Conservation (phyloP, 1,140 invertebrate species). For the Oscheius sp. region DNA sequence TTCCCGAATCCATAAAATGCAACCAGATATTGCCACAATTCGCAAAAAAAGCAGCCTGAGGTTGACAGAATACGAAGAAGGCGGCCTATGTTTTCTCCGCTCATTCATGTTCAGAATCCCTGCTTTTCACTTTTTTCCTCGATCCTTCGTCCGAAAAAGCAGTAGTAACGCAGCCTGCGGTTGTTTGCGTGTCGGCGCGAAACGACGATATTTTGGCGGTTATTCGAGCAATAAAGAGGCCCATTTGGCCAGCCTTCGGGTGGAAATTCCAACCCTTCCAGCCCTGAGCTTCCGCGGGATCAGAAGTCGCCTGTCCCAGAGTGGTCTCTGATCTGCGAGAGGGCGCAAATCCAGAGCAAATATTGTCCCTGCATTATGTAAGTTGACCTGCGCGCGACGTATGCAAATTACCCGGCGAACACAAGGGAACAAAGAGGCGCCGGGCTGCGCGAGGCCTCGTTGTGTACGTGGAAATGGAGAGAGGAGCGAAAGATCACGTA, state of each 20-base stretch:
- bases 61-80: too few species aligned
- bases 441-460: too few species aligned
- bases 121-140: too few species aligned
- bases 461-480: too few species aligned
- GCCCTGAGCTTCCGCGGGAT: too few species aligned
- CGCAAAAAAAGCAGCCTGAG: too few species aligned
- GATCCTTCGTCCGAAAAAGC: background rate
- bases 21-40: too few species aligned
- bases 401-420: slow-evolving; percentile 1
- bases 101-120: too few species aligned
- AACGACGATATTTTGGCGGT: background rate
- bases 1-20: too few species aligned
- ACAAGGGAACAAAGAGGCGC: background rate
- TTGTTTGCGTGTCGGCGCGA: background rate
- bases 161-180: background rate
- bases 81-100: too few species aligned
- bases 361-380: slow-evolving; percentile 1
- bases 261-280: background rate
- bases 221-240: background rate
- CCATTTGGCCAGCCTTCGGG: background rate
- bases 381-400: slow-evolving; percentile 8
- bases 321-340: background rate
- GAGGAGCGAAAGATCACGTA: too few species aligned
- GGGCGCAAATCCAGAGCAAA: background rate
- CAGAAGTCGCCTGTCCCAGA: background rate